Percentiles rank a stretch among this genome's conserved stretches.
Conservation (phyloP, 1,140 invertebrate species). For the Drosophila seguyi region DNA sequence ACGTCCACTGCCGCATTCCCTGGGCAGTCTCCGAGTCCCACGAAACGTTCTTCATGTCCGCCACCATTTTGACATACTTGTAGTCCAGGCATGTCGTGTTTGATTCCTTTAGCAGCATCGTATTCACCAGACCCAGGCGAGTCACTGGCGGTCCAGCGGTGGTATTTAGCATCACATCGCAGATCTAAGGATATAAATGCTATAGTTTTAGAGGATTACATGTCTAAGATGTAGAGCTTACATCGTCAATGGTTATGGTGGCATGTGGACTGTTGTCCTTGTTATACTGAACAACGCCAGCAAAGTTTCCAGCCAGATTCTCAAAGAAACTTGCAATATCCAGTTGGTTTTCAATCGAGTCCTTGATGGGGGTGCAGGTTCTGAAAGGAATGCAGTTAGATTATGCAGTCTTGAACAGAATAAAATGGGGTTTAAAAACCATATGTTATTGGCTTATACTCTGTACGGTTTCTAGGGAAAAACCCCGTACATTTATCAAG, state of each 20-base stretch:
- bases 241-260: conserved; percentile 92
- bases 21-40: conserved; percentile 89
- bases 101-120: conserved; percentile 88
- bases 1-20: conserved; percentile 95
- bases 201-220: not conserved
- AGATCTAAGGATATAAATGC: conserved; percentile 85
- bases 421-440: not conserved
- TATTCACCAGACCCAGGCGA: conserved; percentile 91
- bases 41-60: conserved; percentile 89
- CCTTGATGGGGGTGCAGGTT: conserved; percentile 91
- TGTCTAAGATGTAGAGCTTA: conserved; percentile 3
- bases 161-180: conserved; percentile 90
- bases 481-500: no score
- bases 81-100: conserved; percentile 94
- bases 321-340: conserved; percentile 94
- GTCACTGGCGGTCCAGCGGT: conserved; percentile 88
- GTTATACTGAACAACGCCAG: conserved; percentile 96
- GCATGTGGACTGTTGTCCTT: conserved; percentile 93
- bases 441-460: not conserved
- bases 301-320: conserved; percentile 93
- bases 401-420: not conserved
- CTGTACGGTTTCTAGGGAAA: not conserved
- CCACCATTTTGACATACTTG: conserved; percentile 92
- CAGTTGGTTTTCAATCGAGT: conserved; percentile 87
- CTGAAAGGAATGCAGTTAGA: conserved; percentile 84